phyloP scores from a whole-genome alignment of 2,113 vertebrate genomes.

The Cinclus cinclus region DNA sequence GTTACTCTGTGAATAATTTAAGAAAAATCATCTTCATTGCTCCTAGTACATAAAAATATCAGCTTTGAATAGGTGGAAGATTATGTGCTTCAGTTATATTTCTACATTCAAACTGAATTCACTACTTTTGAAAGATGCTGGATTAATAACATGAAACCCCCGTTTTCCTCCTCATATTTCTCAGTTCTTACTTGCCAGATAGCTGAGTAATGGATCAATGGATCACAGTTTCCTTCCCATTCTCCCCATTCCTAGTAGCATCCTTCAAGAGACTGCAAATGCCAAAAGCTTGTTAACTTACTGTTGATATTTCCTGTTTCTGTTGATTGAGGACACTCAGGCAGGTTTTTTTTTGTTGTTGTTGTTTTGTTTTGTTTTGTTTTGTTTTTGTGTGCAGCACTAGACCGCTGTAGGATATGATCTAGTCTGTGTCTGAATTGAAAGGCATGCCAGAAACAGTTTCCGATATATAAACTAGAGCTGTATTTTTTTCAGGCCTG shows the following conservation, averaged over 20 bases:
- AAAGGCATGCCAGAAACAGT: background rate
- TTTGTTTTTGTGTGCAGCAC: background rate
- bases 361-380: too few species aligned
- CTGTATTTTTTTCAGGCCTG: background rate
- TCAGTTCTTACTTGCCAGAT: background rate
- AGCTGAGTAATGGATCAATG: background rate
- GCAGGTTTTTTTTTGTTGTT: background rate
- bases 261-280: background rate
- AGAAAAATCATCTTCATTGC: background rate
- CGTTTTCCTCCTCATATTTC: rapidly evolving
- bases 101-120: background rate
- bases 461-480: background rate
- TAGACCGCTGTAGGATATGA: background rate
- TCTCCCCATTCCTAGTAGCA: background rate
- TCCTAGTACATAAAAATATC: background rate
- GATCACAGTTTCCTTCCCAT: background rate
- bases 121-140: background rate
- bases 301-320: background rate
- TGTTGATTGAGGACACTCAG: background rate
- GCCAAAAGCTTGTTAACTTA: background rate
- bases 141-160: background rate
- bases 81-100: background rate
- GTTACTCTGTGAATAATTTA: background rate
- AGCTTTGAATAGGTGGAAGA: background rate
- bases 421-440: background rate